Evolutionary conservation across 2,797 vertebrate species (phyloP).

Genomic region (Aldrovandia affinis): DNA sequence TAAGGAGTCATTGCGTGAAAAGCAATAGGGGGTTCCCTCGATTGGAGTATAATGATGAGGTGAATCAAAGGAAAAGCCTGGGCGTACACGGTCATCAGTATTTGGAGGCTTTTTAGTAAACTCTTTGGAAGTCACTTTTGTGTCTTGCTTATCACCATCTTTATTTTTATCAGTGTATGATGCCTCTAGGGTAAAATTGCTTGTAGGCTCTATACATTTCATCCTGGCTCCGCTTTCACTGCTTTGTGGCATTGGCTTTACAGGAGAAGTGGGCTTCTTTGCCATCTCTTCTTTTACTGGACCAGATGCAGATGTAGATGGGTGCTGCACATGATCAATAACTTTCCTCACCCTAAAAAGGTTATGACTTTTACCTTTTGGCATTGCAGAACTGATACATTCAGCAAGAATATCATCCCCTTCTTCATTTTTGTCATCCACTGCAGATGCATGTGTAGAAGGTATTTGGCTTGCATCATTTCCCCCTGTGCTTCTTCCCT

Average conservation of each 20-base stretch:
- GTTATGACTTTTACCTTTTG: slow-evolving; percentile 93
- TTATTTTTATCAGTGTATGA: slow-evolving; percentile 72
- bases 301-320: slow-evolving; percentile 64
- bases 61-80: slow-evolving; percentile 91
- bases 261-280: slow-evolving; percentile 92
- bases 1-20: slow-evolving; percentile 95
- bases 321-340: slow-evolving; percentile 83
- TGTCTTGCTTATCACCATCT: slow-evolving; percentile 74
- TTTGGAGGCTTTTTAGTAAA: slow-evolving; percentile 75
- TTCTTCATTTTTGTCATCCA: slow-evolving; percentile 68
- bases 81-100: slow-evolving; percentile 77
- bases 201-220: slow-evolving; percentile 74
- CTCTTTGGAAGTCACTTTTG: slow-evolving; percentile 74
- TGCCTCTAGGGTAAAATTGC: slow-evolving; percentile 61
- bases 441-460: slow-evolving; percentile 45
- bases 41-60: slow-evolving; percentile 97
- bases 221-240: slow-evolving; percentile 72
- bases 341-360: slow-evolving; percentile 84
- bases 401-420: slow-evolving; percentile 95
- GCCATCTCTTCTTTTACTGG: slow-evolving; percentile 78
- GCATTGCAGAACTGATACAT: slow-evolving; percentile 97
- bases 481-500: slow-evolving; percentile 80
- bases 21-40: slow-evolving; percentile 96
- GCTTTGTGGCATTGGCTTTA: slow-evolving; percentile 90
- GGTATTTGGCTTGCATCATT: slow-evolving; percentile 64